Base-by-base conservation (phyloP, 2,888 invertebrate species). In the Epistrophella euchroma region DNA sequence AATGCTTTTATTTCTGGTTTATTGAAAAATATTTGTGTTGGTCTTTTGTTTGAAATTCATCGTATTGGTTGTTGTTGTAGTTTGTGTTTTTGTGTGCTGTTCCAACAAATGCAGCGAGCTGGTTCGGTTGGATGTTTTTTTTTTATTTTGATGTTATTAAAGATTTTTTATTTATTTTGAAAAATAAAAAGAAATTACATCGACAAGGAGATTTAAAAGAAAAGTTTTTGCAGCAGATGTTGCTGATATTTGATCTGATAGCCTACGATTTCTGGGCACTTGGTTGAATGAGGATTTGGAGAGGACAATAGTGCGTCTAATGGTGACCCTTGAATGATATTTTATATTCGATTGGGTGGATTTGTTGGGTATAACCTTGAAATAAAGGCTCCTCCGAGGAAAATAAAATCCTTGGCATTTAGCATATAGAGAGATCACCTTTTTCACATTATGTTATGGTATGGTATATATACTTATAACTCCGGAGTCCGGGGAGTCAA, bases 301-400 rank as follows among this genome's bases (percentile, higher is more conserved):
- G 92, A 91, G 91, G 92, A 91, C 92, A 92, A 91, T 91, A 91
- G 91, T 91, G 91, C 91, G 91, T 91, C 91, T 91, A 91, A 91
- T 89, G 87, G 85, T 72, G 86, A 82, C 78, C 86, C 88, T 88
- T 82, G 88, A 86, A 70, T 74, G 58, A 77, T 74, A 81, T 86
- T 86, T 47, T 71, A 82, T 70, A 77, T 70, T 71, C 77, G 56
- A 74, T 86, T 50, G 86, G 86, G 76, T 85, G 81, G 81, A 85
- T 85, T 81, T 76, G 70, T 81, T 68, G 37, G 56, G 64, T 58
- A 70, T 74, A 78, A 82, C 86, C 86, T 86, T 86, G 86, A 86
- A 86, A 45, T 74, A 45, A 70, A 86, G 86, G 82, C 86, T 86
- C 86, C 81, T 73, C 58, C 35, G 17, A 81, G 81, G 76, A 70